These are phyloP conservation scores for Diarsia dahlii DNA, from an alignment of 2,888 invertebrate genomes.

Conservation along the genomic window DNA sequence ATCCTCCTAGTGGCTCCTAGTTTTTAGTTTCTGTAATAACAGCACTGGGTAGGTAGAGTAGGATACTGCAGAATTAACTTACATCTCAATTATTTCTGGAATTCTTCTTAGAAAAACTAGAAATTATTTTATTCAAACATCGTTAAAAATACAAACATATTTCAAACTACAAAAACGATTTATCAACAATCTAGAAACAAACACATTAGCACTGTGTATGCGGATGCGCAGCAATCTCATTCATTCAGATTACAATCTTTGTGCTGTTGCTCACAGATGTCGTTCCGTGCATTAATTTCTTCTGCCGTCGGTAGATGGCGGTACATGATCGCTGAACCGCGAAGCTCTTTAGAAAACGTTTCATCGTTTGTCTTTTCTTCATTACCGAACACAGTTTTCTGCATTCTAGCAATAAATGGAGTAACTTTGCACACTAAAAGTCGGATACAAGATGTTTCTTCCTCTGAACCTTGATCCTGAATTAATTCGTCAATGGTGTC, in stretches of 20 bases:
- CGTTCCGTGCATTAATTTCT: slow-evolving; percentile 91
- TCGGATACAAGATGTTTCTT: slow-evolving; percentile 93
- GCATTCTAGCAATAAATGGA: slow-evolving; percentile 95
- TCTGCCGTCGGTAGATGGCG: slow-evolving; percentile 91
- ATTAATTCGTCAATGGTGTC: slow-evolving; percentile 91
- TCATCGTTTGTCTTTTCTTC: slow-evolving; percentile 74
- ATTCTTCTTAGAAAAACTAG: slow-evolving; percentile 15
- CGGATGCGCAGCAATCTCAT: slow-evolving; percentile 58
- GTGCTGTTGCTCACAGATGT: slow-evolving; percentile 92
- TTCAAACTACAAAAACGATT: slow-evolving; percentile 15
- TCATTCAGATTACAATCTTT: slow-evolving; percentile 87
- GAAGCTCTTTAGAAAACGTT: slow-evolving; percentile 71
- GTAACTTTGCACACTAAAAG: slow-evolving; percentile 94
- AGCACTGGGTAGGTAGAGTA: background rate
- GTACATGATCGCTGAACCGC: slow-evolving; percentile 88
- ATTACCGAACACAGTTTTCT: slow-evolving; percentile 91
- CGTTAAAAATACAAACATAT: slow-evolving; percentile 15
- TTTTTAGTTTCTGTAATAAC: no score
- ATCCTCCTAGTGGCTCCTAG: background rate
- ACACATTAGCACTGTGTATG: slow-evolving; percentile 4
- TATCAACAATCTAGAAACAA: slow-evolving; percentile 23
- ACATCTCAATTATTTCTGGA: background rate
- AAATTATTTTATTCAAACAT: slow-evolving; percentile 23
- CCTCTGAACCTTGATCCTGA: slow-evolving; percentile 87
- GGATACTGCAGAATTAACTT: background rate